These are phyloP conservation scores for Ceyx cyanopectus DNA, from an alignment of 2,113 vertebrate genomes.

Conservation along the genomic window DNA sequence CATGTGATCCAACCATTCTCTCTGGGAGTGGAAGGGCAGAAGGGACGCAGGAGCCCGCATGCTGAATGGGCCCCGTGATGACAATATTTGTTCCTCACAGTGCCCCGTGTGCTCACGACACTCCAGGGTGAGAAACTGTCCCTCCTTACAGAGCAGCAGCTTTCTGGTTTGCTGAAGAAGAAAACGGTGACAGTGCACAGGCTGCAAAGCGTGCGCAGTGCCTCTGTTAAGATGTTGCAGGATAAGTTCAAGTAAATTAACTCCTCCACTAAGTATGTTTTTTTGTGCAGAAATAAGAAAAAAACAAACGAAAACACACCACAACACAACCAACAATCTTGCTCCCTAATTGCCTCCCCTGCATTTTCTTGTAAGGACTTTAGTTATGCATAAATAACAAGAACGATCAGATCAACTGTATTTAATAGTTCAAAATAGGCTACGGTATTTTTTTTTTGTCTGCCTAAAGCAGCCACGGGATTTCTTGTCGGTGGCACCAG, in stretches of 20 bases:
- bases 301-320: not conserved
- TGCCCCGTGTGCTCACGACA: accelerated
- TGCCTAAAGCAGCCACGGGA: not conserved
- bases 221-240: not conserved
- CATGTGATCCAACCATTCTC: accelerated
- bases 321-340: not conserved
- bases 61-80: accelerated
- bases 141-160: not conserved
- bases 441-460: not conserved
- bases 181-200: not conserved
- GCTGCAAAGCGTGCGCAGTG: not conserved
- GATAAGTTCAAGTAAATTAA: not conserved
- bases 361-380: not conserved
- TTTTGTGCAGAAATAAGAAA: not conserved
- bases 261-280: not conserved
- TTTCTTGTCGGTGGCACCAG: not conserved
- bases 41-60: accelerated
- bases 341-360: not conserved
- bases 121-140: accelerated
- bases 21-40: not conserved
- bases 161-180: not conserved
- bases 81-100: accelerated
- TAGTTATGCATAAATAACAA: not conserved
- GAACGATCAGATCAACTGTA: not conserved
- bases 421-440: not conserved